phyloP scores from a whole-genome alignment of 2,797 vertebrate genomes.

The Aeoliscus strigatus region DNA sequence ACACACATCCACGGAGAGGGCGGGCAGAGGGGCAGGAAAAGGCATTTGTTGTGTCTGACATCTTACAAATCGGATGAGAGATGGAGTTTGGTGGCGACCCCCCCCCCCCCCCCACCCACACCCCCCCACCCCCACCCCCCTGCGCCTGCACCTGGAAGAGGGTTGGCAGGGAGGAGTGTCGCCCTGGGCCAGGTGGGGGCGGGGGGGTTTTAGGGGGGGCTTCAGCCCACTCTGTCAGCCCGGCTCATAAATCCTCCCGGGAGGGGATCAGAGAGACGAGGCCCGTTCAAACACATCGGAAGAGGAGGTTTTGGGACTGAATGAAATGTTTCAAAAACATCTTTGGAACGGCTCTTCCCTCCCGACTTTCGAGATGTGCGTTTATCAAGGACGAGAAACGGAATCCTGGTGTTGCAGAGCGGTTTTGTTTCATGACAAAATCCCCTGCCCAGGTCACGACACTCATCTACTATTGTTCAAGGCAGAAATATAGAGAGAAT shows the following conservation, averaged over 20 bases:
- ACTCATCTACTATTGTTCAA: slow-evolving; percentile 12
- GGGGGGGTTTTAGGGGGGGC: slow-evolving; percentile 11
- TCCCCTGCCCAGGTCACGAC: slow-evolving; percentile 3
- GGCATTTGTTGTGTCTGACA: slow-evolving; percentile 63
- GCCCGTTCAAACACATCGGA: slow-evolving; percentile 66
- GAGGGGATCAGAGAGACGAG: slow-evolving; percentile 48
- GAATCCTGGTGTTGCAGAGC: slow-evolving; percentile 4
- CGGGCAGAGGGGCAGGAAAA: slow-evolving; percentile 36
- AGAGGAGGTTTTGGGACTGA: slow-evolving; percentile 29
- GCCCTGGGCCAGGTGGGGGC: slow-evolving; percentile 48
- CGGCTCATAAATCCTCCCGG: slow-evolving; percentile 69
- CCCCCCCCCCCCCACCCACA: too few relatives aligned
- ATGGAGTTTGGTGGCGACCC: slow-evolving; percentile 39
- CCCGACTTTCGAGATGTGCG: slow-evolving; percentile 6
- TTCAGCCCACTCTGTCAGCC: slow-evolving; percentile 62
- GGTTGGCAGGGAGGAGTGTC: slow-evolving; percentile 44
- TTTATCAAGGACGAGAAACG: too few relatives aligned
- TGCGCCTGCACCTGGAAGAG: slow-evolving; percentile 77
- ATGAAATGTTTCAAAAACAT: slow-evolving; percentile 21
- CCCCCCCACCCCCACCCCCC: slow-evolving; percentile 11
- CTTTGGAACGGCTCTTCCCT: slow-evolving; percentile 19
- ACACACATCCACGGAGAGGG: slow-evolving; percentile 30
- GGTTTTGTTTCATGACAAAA: slow-evolving; percentile 8
- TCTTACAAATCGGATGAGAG: slow-evolving; percentile 67
- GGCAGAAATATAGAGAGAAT: slow-evolving; percentile 21